Evolutionary conservation across 2,888 invertebrate genomes (phyloP), one percentile per base, ranked within the genome.

Genomic region (Xanthia icteritia): DNA sequence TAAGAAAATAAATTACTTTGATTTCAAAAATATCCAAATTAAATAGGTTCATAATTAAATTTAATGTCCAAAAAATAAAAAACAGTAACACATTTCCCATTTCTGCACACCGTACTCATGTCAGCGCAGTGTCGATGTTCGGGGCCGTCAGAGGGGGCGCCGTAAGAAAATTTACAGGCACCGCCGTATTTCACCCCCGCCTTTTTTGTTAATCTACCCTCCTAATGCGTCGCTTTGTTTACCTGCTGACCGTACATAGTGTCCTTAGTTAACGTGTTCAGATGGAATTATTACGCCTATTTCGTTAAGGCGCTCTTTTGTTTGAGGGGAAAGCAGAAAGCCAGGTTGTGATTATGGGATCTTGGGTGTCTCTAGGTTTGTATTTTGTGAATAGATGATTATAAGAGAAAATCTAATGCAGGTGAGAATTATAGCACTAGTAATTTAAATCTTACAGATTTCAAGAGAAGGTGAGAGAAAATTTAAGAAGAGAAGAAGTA

Each of bases 121-220:
- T 95, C 95, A 96, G 94, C 92, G 90, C 93, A 90, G 93, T 95
- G 96, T 96, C 96, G 96, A 96, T 96, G 94, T 93, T 89, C 89
- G 90, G 90, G 89, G 90, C 92, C 94, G 93, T 94, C 94, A 94
- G 94, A 92, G 95, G 94, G 95, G 94, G 94, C 79, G 93, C 91
- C 92, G 95, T 94, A 96, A 96, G 96, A 95, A 96, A 96, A 96
- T 96, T 96, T 96, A 96, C 96, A 95, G 94, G 95, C 95, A 92
- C 94, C 93, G 94, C 93, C 95, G 95, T 96, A 96, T 95, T 96
- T 96, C 95, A 96, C 94, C 94, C 88, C 90, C 94, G 92, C 94
- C 93, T 93, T 94, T 94, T 94, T 93, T 93, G 96, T 94, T 96
- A 96, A 96, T 96, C 96, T 95, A 94, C 95, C 96, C 95, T 94